Evolutionary conservation across 2,888 invertebrate species (phyloP).

Genomic region (Ectemnius lituratus): DNA sequence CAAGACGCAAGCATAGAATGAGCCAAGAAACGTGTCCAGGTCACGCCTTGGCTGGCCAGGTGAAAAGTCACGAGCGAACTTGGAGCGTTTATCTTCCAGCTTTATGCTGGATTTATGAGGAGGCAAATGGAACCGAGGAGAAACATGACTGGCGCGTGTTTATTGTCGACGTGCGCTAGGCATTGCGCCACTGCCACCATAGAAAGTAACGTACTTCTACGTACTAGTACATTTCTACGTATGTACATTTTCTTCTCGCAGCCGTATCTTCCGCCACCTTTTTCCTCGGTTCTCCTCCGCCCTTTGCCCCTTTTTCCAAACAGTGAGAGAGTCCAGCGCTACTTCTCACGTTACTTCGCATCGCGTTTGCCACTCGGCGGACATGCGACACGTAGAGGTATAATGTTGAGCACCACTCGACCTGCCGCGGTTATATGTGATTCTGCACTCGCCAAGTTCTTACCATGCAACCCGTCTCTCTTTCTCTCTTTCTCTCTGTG

Average conservation of each 20-base stretch:
- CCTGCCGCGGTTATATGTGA: constrained; percentile 40
- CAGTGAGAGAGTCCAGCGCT: constrained; percentile 32
- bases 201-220: constrained; percentile 8
- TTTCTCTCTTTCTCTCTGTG: neutral
- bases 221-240: neutral
- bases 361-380: constrained; percentile 43
- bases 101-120: constrained; percentile 75
- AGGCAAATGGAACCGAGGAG: constrained; percentile 72
- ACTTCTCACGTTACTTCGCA: constrained; percentile 53
- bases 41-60: no score
- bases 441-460: constrained; percentile 39
- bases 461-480: constrained; percentile 28
- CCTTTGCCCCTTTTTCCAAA: constrained; percentile 14
- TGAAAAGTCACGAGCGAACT: constrained; percentile 19
- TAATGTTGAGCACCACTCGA: constrained; percentile 55
- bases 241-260: constrained; percentile 27
- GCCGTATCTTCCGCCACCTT: constrained; percentile 6
- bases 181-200: constrained; percentile 36
- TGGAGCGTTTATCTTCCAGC: constrained; percentile 43
- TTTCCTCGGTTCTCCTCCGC: constrained; percentile 28
- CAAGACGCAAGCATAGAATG: no score
- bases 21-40: no score
- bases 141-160: constrained; percentile 74
- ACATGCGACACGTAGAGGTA: constrained; percentile 68
- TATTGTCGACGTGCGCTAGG: constrained; percentile 70